Conservation (phyloP, 2,113 vertebrate species). For the Melanotaenia duboulayi region DNA sequence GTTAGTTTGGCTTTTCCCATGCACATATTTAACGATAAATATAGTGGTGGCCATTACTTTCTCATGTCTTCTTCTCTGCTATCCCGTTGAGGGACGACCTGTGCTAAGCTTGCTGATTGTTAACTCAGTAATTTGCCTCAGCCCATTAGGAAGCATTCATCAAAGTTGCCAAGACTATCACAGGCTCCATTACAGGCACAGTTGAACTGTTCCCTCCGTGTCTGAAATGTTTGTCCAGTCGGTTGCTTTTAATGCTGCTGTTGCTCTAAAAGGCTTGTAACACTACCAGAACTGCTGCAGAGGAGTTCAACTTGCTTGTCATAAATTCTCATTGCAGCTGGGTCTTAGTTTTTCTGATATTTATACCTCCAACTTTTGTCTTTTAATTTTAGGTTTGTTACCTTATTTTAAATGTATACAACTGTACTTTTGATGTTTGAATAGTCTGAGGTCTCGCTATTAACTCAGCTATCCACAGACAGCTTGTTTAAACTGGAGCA, state of each 20-base stretch:
- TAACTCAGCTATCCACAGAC: too few species aligned
- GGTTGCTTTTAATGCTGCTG: conserved; percentile 41
- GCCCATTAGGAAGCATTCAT: conserved; percentile 64
- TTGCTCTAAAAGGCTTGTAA: conserved; percentile 13
- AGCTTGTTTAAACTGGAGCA: too few species aligned
- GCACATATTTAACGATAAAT: background rate
- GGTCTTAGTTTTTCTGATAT: background rate
- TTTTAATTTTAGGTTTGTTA: too few species aligned
- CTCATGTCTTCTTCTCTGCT: conserved; percentile 13
- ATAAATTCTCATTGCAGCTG: conserved; percentile 5
- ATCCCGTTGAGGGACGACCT: conserved; percentile 1
- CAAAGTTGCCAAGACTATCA: conserved; percentile 61
- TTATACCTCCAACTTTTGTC: background rate
- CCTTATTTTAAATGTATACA: background rate
- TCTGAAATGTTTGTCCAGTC: conserved; percentile 51
- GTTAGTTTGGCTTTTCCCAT: conserved; percentile 32
- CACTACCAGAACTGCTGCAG: conserved; percentile 4
- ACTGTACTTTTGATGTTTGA: background rate
- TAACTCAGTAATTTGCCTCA: conserved; percentile 60
- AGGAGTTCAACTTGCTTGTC: conserved; percentile 11
- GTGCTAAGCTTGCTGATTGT: conserved; percentile 41
- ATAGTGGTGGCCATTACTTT: background rate
- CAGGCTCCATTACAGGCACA: conserved; percentile 56
- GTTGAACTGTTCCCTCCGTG: conserved; percentile 56
- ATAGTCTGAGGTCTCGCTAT: too few species aligned